Percentiles rank a stretch among this genome's conserved stretches.
These are phyloP conservation scores for Drosophila dunni DNA, from an alignment of 1,140 invertebrate genomes.

Conservation along the genomic window DNA sequence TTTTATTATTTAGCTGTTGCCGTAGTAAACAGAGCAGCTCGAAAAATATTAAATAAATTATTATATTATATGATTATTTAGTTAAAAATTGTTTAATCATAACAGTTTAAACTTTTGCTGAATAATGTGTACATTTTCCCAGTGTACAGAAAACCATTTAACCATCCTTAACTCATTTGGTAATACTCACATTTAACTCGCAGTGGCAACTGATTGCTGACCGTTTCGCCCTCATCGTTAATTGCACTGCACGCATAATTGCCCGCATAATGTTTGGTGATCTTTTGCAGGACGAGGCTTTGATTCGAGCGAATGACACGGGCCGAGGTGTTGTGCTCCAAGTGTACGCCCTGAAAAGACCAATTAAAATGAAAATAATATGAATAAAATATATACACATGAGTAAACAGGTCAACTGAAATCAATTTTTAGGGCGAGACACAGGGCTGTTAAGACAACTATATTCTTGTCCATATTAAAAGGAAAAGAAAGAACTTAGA, in stretches of 20 bases:
- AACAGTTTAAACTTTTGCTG: too few species aligned
- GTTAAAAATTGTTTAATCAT: too few species aligned
- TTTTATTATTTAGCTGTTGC: too few species aligned
- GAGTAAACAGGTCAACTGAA: not conserved
- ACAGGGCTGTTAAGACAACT: too few species aligned
- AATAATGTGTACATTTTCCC: too few species aligned
- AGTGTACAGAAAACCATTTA: too few species aligned
- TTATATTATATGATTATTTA: too few species aligned
- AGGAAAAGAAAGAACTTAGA: too few species aligned
- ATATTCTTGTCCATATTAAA: too few species aligned
- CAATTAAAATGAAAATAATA: not conserved
- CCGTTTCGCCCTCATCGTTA: slow-evolving; percentile 92
- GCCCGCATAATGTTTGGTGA: slow-evolving; percentile 91
- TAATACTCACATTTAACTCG: slow-evolving; percentile 93
- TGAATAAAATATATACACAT: not conserved
- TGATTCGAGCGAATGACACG: slow-evolving; percentile 93
- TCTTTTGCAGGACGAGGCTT: slow-evolving; percentile 93
- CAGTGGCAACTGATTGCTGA: slow-evolving; percentile 91
- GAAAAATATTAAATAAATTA: too few species aligned
- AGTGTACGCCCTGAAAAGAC: slow-evolving; percentile 88
- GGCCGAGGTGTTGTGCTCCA: slow-evolving; percentile 91
- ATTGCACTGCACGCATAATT: slow-evolving; percentile 92
- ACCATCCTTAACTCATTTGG: not conserved
- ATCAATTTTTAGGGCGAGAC: not conserved
- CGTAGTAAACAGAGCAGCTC: too few species aligned